Base-by-base conservation (phyloP, 2,113 vertebrate species). In the Hippocampus comes region DNA sequence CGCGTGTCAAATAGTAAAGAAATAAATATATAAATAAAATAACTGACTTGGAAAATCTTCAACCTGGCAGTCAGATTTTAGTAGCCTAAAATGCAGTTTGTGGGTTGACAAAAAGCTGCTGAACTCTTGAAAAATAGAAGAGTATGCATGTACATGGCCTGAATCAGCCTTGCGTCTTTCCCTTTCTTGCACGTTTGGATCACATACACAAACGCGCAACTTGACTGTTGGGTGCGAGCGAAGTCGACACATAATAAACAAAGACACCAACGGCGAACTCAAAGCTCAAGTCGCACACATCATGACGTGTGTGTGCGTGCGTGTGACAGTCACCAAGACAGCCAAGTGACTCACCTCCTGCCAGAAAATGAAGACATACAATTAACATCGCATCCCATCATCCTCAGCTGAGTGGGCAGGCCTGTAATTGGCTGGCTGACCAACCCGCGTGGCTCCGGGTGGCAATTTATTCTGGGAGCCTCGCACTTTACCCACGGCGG, bases 311-410 rank as follows among this genome's bases (percentile, higher is more conserved):
- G 60, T 72, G 67, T 64, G 61, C 60, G 67, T 43, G 69, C 53
- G 48, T 74, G 63, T 70, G 84, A 67, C 84, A 76, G 82, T 84
- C 76, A 82, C 80, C 79, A 87, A 81, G 85, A 90, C 82, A 82
- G 80, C 82, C 86, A 71, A 87, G 86, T 90, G 89, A 91, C 86
- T 90, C 90, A 89, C 87, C 85, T 90, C 85, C 83, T 89, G 89
- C 89, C 89, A 89, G 84, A 87, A 87, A 90, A 90, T 87, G 85
- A 90, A 90, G 83, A 89, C 85, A 78, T 84, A 90, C 88, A 90
- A 91, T 91, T 89, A 91, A 89, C 88, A 91, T 91, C 85, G 82
- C 88, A 87, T 88, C 87, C 87, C 88, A 90, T 91, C 89, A 90
- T 89, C 82, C 88, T 89, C 89, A 89, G 88, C 84, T 89, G 87